phyloP scores from a whole-genome alignment of 2,888 invertebrate genomes.

The Hypomecis punctinalis region DNA sequence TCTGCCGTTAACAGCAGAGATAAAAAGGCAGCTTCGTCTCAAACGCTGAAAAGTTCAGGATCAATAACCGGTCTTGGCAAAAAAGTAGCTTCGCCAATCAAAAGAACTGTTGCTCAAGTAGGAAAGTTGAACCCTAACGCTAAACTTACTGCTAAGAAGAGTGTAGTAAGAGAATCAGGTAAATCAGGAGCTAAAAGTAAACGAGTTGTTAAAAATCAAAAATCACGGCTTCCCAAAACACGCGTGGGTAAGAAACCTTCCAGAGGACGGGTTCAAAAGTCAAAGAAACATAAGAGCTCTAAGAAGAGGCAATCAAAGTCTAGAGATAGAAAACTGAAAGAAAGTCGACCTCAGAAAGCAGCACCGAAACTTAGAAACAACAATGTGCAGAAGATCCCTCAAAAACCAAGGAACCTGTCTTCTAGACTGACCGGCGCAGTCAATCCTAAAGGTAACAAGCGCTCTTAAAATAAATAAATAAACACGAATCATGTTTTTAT shows the following conservation, averaged over 20 bases:
- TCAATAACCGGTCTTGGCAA: neutral
- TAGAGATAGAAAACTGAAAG: neutral
- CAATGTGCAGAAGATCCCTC: neutral
- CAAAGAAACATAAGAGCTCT: neutral
- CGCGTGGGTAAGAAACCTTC: neutral
- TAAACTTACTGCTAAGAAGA: conserved; percentile 4
- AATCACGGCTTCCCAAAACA: neutral
- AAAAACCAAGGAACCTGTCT: neutral
- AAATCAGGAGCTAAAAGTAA: neutral
- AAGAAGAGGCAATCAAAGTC: neutral
- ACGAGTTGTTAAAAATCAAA: neutral
- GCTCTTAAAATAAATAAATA: conserved; percentile 28
- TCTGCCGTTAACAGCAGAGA: neutral
- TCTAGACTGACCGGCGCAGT: conserved; percentile 10
- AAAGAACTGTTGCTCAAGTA: neutral
- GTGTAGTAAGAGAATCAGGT: neutral
- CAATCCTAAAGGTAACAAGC: conserved; percentile 29
- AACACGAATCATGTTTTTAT: conserved; percentile 37
- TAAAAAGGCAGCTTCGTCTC: neutral
- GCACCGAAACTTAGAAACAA: conserved; percentile 1
- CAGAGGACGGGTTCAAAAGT: neutral
- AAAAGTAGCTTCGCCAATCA: neutral
- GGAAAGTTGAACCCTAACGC: neutral
- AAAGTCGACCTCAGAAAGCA: neutral
- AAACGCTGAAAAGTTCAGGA: neutral